Percentiles rank a stretch among this genome's conserved stretches.
Evolutionary conservation across 2,113 vertebrate genomes (phyloP).

Genomic region (Nothoprocta pentlandii): DNA sequence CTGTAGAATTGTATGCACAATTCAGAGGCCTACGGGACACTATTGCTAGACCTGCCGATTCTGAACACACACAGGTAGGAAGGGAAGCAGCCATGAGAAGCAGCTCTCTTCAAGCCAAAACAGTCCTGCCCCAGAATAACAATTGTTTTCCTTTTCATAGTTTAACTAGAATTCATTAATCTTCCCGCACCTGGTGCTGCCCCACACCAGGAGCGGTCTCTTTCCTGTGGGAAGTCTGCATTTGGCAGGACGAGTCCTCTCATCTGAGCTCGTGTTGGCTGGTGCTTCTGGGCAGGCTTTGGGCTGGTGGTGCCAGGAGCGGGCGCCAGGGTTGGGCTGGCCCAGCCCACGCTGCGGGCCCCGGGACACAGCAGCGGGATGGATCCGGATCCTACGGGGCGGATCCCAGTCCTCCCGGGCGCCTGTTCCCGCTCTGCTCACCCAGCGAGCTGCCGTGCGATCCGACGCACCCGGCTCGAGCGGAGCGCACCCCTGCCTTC

Average conservation of each 20-base stretch:
- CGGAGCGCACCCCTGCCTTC: too few relatives aligned
- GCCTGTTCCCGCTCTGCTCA: too few relatives aligned
- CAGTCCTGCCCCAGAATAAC: not conserved
- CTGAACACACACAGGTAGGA: not conserved
- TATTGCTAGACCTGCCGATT: not conserved
- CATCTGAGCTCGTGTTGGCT: rapidly evolving
- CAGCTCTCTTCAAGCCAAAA: not conserved
- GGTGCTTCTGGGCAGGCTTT: not conserved
- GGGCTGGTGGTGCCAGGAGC: too few relatives aligned
- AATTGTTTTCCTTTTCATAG: not conserved
- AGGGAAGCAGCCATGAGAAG: not conserved
- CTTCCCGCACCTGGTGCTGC: not conserved
- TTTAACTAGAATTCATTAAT: not conserved
- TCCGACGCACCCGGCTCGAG: too few relatives aligned
- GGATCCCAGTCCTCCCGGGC: too few relatives aligned
- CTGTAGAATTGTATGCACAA: not conserved
- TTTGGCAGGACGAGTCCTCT: not conserved
- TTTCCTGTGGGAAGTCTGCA: not conserved
- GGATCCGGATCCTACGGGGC: too few relatives aligned
- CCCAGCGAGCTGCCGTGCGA: too few relatives aligned
- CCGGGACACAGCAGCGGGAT: too few relatives aligned
- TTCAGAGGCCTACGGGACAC: slow-evolving; percentile 10
- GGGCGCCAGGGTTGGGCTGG: too few relatives aligned
- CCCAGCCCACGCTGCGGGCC: too few relatives aligned
- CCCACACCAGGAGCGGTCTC: not conserved